Conservation (phyloP, 2,113 vertebrate species). For the Connochaetes taurinus region DNA sequence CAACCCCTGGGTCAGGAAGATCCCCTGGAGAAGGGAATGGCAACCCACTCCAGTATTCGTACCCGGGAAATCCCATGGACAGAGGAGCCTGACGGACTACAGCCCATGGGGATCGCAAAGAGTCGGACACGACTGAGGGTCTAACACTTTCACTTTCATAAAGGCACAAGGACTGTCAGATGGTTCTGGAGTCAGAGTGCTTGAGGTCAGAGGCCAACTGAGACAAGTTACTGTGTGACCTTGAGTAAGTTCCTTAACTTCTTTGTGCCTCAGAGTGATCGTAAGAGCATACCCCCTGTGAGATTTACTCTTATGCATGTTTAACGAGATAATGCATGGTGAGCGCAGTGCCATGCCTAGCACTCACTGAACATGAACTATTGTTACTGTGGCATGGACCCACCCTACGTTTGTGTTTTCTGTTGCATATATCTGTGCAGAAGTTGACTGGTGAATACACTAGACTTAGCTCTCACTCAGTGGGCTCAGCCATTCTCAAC, state of each 20-base stretch:
- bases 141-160: neutral
- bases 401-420: fast-evolving
- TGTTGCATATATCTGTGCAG: neutral
- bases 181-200: neutral
- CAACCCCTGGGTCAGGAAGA: neutral
- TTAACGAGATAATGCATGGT: neutral
- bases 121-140: neutral
- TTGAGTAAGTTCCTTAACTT: neutral
- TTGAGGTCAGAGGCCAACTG: neutral
- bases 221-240: neutral
- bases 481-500: neutral
- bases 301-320: neutral
- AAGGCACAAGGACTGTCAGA: neutral
- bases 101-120: neutral
- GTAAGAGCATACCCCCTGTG: neutral
- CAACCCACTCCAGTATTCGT: neutral
- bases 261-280: neutral
- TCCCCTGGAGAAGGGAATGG: neutral
- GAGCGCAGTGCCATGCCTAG: fast-evolving
- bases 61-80: neutral
- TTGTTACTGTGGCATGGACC: fast-evolving
- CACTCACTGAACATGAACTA: neutral
- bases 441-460: neutral
- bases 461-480: neutral
- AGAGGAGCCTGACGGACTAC: neutral